phyloP scores from a whole-genome alignment of 2,888 invertebrate genomes.

The Lordiphosa andalusiaca region DNA sequence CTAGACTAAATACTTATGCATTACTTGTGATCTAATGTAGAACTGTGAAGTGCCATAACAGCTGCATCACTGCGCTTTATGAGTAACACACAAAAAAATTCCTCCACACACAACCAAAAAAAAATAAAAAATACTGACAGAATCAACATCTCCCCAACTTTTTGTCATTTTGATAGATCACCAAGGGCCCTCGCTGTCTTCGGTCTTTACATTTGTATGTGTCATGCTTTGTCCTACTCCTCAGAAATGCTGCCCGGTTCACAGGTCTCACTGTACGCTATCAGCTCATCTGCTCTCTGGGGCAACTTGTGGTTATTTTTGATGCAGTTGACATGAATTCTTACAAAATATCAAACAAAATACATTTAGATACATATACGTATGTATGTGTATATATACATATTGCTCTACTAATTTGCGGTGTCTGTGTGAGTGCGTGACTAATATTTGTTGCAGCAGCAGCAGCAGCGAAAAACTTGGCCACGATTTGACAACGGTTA shows the following conservation, averaged over 20 bases:
- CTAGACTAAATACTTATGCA: too few relatives aligned
- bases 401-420: constrained; percentile 61
- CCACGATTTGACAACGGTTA: constrained; percentile 57
- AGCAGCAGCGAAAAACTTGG: constrained; percentile 56
- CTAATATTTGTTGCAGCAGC: constrained; percentile 47
- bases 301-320: constrained; percentile 62
- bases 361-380: constrained; percentile 23
- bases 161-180: constrained; percentile 55
- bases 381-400: constrained; percentile 28
- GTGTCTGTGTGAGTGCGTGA: constrained; percentile 60
- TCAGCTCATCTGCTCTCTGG: constrained; percentile 13
- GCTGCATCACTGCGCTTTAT: too few relatives aligned
- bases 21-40: too few relatives aligned
- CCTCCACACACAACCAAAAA: too few relatives aligned
- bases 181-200: constrained; percentile 2
- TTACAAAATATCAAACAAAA: constrained; percentile 56
- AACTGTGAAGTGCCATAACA: too few relatives aligned
- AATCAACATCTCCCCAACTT: constrained; percentile 35
- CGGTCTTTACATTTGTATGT: constrained; percentile 28
- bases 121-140: constrained; percentile 23
- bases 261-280: constrained; percentile 18
- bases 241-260: constrained; percentile 26
- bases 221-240: constrained; percentile 20
- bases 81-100: too few relatives aligned
- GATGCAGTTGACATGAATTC: constrained; percentile 67